Conservation (phyloP, 2,888 invertebrate species). For the Hedychridium roseum region DNA sequence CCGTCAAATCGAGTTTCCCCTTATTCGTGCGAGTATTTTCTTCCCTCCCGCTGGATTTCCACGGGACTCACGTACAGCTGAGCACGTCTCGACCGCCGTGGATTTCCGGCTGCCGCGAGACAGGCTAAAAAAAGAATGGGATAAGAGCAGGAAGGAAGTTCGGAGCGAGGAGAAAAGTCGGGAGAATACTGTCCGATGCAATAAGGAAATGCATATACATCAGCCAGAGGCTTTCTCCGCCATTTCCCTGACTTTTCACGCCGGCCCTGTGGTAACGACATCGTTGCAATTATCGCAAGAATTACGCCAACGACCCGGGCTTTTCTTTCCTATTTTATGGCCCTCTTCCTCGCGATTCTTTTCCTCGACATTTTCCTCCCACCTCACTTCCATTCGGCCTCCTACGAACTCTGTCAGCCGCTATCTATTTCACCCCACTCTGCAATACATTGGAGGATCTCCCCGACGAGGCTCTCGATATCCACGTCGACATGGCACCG, state of each 20-base stretch:
- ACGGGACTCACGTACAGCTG: constrained; percentile 1
- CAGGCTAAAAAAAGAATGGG: background rate
- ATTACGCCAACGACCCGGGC: no score
- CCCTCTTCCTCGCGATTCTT: constrained; percentile 1
- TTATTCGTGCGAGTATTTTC: background rate
- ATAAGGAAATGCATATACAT: constrained; percentile 37
- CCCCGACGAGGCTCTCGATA: constrained; percentile 23
- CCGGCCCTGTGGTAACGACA: no score
- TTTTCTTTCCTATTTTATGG: constrained; percentile 1
- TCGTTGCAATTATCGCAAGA: no score
- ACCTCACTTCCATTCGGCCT: constrained; percentile 1
- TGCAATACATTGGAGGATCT: no score
- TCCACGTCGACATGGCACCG: constrained; percentile 30
- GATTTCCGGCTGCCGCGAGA: background rate
- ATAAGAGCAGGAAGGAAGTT: constrained; percentile 1
- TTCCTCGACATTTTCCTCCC: constrained; percentile 23
- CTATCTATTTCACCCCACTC: no score
- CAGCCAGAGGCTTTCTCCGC: constrained; percentile 14
- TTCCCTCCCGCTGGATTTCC: background rate
- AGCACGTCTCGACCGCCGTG: background rate
- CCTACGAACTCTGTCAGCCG: constrained; percentile 7
- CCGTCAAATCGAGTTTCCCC: constrained; percentile 14
- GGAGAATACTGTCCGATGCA: constrained; percentile 21
- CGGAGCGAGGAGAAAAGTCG: constrained; percentile 4
- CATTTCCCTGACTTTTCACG: background rate